phyloP scores from a whole-genome alignment of 2,888 invertebrate genomes.

The Argyresthia goedartella region DNA sequence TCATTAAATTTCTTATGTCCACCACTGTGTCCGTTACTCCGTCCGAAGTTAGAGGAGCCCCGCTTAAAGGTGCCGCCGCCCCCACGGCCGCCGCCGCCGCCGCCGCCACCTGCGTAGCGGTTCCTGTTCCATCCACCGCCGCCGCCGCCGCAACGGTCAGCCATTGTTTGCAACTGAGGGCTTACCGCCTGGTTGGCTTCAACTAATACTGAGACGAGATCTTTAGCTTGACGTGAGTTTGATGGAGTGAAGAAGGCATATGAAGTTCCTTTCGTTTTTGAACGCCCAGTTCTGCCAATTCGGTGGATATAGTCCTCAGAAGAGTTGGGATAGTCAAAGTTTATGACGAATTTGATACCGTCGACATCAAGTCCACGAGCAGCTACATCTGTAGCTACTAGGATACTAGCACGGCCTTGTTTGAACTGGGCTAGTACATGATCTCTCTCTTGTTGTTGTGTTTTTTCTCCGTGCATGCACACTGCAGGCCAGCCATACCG shows the following conservation, averaged over 20 bases:
- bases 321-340: constrained; percentile 96
- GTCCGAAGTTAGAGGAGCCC: constrained; percentile 55
- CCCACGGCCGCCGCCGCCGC: constrained; percentile 75
- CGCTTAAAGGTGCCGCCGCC: constrained; percentile 59
- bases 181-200: constrained; percentile 94
- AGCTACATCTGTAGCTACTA: constrained; percentile 98
- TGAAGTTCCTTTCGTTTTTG: constrained; percentile 90
- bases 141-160: constrained; percentile 75
- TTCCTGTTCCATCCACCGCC: constrained; percentile 71
- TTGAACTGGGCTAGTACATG: constrained; percentile 92
- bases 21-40: constrained; percentile 37
- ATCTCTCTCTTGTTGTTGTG: constrained; percentile 94
- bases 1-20: constrained; percentile 59
- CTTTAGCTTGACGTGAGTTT: constrained; percentile 89
- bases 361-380: constrained; percentile 97
- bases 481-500: constrained; percentile 86
- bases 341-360: constrained; percentile 96
- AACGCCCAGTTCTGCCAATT: constrained; percentile 93
- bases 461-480: constrained; percentile 96
- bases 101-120: constrained; percentile 54
- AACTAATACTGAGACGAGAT: constrained; percentile 87
- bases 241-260: constrained; percentile 95
- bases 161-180: constrained; percentile 87
- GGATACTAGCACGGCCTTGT: constrained; percentile 86
- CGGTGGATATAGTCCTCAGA: constrained; percentile 97